A percentile compares a stretch with the other conserved stretches of the same genome.
Conservation (phyloP, 2,888 invertebrate genomes). For the Drosophila formosana region DNA sequence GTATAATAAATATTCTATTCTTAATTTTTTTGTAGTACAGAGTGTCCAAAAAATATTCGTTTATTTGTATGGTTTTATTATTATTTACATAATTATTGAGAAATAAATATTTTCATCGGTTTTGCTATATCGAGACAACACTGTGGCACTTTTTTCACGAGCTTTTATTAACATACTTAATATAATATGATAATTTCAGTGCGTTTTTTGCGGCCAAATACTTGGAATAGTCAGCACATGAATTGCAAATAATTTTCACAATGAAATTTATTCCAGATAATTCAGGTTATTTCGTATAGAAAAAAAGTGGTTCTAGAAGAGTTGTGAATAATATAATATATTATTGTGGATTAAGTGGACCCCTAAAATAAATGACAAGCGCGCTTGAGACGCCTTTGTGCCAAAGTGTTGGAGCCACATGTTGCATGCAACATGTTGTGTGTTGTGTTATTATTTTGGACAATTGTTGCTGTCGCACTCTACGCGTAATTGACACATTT, state of each 20-base stretch:
- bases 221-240: not conserved
- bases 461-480: conserved; percentile 65
- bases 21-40: too few relatives aligned
- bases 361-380: not conserved
- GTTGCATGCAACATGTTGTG: conserved; percentile 64
- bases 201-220: not conserved
- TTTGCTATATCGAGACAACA: not conserved
- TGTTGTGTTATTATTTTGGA: conserved; percentile 74
- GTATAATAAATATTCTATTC: too few relatives aligned
- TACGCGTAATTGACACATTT: conserved; percentile 61
- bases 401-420: conserved; percentile 15
- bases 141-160: not conserved
- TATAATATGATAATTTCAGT: conserved; percentile 1
- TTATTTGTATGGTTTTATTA: too few relatives aligned
- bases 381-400: conserved; percentile 24
- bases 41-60: too few relatives aligned
- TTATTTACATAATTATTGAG: too few relatives aligned
- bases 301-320: not conserved
- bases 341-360: not conserved
- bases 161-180: not conserved
- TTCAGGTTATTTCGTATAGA: not conserved
- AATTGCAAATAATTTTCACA: not conserved
- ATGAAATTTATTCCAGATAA: not conserved
- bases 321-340: not conserved
- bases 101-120: not conserved